Base-by-base conservation (phyloP, 2,888 invertebrate genomes). In the Bedellia somnulentella region DNA sequence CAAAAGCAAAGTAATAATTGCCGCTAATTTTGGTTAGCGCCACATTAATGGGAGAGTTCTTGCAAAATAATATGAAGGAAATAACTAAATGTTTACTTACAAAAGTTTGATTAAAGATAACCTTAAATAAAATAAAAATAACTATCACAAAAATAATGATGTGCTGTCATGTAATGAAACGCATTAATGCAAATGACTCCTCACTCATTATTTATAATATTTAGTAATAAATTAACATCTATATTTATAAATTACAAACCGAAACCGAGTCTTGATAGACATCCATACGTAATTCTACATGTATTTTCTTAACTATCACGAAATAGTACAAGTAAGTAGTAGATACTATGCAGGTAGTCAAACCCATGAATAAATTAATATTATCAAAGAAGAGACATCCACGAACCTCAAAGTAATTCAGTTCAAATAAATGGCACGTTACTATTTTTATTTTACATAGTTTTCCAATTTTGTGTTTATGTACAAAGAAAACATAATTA, bases 401-500 rank as follows among this genome's bases (percentile, higher is more conserved):
- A 48, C 46, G 58, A 58, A 61, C 54, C 47, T 47, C 46, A 43
- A 51, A 52, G 45, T 49, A n/a, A 50, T 39, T 56, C 54, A 61
- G 60, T 62, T 63, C 63, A 51, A 63, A 67, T 59, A 54, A 71
- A 73, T 73, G 73, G 73, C 73, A 73, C 73, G 55, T 64, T 51
- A 57, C 62, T 63, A 60, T 57, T 49, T 62, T 56, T n/a, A n/a
- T n/a, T n/a, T n/a, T 68, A 66, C 68, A 64, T 68, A 66, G 62
- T 58, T 59, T 57, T 47, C 45, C 45, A 45, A 58, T 59, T 52
- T 48, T 49, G 49, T 43, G 46, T 52, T 49, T 26, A 44, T 37
- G 42, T 44, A 43, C 42, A 46, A 47, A 34, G 54, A 46, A 57
- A 53, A 57, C 47, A 53, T 50, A 58, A 57, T 60, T 38, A 75